Conservation (phyloP, 23 tunicate genomes). For the Ciona savignyi region DNA sequence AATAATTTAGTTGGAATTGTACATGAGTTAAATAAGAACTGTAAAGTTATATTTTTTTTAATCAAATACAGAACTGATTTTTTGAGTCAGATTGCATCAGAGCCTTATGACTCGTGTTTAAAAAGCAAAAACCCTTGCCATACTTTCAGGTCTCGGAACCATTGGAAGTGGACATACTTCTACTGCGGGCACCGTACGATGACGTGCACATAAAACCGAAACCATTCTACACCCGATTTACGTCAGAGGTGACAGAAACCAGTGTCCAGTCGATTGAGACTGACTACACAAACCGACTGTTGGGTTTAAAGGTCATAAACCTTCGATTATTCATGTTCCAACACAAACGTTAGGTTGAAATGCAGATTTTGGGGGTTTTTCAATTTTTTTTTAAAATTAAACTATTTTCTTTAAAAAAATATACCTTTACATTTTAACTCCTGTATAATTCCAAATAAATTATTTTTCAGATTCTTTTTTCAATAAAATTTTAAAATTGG, state of each 20-base stretch:
- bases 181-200: constrained; percentile 62
- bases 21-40: no score
- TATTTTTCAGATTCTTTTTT: no score
- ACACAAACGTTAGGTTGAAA: constrained; percentile 19
- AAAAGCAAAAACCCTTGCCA: no score
- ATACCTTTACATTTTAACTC: no score
- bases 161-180: constrained; percentile 37
- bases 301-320: constrained; percentile 60
- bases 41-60: no score
- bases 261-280: constrained; percentile 20
- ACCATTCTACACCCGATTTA: constrained; percentile 32
- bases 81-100: no score
- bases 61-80: no score
- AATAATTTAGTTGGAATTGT: no score
- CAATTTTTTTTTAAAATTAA: background rate
- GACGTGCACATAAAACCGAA: constrained; percentile 21
- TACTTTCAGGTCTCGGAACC: constrained; percentile 45
- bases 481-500: no score
- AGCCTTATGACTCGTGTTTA: no score
- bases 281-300: constrained; percentile 32
- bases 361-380: background rate
- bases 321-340: constrained; percentile 61
- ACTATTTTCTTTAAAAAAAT: no score
- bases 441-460: no score
- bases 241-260: constrained; percentile 23